phyloP scores from a whole-genome alignment of 2,888 invertebrate genomes.

The Halictus quadricinctus region DNA sequence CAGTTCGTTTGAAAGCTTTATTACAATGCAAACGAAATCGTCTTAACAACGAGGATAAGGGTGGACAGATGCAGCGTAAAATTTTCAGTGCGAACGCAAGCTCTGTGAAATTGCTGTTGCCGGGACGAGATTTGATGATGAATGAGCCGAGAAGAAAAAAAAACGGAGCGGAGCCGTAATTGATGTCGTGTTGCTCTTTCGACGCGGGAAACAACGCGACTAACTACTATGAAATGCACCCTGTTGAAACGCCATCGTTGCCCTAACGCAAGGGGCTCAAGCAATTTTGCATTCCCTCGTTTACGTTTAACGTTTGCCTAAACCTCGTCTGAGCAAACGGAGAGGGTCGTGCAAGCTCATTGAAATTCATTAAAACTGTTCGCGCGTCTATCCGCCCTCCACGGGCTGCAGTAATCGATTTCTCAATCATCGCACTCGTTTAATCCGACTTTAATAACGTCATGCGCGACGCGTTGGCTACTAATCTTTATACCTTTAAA shows the following conservation, averaged over 20 bases:
- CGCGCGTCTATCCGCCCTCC: constrained; percentile 29
- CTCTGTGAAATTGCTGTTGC: neutral
- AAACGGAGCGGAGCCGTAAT: constrained; percentile 57
- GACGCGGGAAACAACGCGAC: constrained; percentile 53
- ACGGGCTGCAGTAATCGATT: constrained; percentile 18
- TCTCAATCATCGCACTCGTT: constrained; percentile 12
- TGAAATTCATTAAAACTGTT: constrained; percentile 73
- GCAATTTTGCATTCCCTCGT: constrained; percentile 72
- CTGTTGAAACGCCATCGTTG: constrained; percentile 66
- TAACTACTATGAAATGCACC: constrained; percentile 72
- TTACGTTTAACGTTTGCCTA: constrained; percentile 69
- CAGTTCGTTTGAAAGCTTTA: neutral
- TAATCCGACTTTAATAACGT: constrained; percentile 21
- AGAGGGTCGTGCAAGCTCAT: constrained; percentile 70
- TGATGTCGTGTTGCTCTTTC: constrained; percentile 65
- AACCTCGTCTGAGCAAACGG: constrained; percentile 69
- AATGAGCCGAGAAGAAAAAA: constrained; percentile 18
- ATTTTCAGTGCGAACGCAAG: neutral
- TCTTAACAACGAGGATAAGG: neutral
- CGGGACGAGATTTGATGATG: constrained; percentile 29
- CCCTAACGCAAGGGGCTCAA: constrained; percentile 57
- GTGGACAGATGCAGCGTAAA: neutral
- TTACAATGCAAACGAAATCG: neutral
- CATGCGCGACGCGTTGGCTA: neutral
- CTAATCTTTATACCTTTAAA: neutral